Base-by-base conservation (phyloP, 2,888 invertebrate genomes). In the Chrysodeixis includens region DNA sequence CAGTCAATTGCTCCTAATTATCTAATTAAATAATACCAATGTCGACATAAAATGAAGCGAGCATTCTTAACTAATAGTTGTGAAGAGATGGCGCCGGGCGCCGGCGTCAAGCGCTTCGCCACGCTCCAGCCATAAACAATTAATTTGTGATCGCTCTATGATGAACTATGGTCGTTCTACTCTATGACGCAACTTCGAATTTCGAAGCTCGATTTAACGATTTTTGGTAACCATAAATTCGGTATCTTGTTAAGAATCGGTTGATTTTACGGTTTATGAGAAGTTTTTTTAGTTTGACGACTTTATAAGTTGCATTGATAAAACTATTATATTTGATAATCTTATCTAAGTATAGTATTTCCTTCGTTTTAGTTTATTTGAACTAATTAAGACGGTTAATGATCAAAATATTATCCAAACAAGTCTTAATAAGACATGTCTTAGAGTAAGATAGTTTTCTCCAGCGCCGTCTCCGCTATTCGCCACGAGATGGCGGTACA, bases 41-140 rank as follows among this genome's bases (percentile, higher is more conserved):
- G 76, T 78, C 75, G 73, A 76, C 72, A 72, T 62, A 60, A 76
- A 76, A 66, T 66, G 62, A 66, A 74, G 66, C 54, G 62, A 76
- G 66, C 74, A 74, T 78, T 77, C 71, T 74, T 79, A 77, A 67
- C 74, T 74, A 64, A 81, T 79, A 73, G 79, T 85, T 86, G 78
- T 76, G 66, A 84, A 79, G 66, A 90, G 91, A 88, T 91, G 91
- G 91, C 92, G 92, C 91, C 89, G 88, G 84, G 70, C 77, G 86
- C 84, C 74, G 81, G 70, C 80, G 82, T 74, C 77, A 80, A 86
- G 86, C 81, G 79, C 76, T 88, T 86, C 86, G 88, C 76, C 74
- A 84, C 88, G 86, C 88, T 85, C 83, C 86, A 86, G 64, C 82
- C 86, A 85, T 89, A 90, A 90, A 88, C 82, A 86, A 89, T 87